Base-by-base conservation (phyloP, 2,888 invertebrate species). In the Sesia bembeciformis region DNA sequence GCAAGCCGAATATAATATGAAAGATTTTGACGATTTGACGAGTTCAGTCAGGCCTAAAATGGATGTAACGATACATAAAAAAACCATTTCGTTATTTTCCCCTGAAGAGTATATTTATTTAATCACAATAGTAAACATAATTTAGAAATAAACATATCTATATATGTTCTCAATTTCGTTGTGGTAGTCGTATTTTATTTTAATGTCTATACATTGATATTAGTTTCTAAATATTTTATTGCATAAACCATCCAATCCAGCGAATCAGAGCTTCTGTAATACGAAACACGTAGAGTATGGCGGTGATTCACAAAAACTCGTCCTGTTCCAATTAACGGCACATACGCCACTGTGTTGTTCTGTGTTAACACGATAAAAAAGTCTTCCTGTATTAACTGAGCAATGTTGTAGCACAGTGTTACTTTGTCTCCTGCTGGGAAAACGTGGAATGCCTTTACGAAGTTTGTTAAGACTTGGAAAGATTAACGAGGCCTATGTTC, bases 251-350 rank as follows among this genome's bases (percentile, higher is more conserved):
- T 66, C 65, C 62, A 60, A 60, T 56, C 63, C 61, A 59, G 59
- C 66, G 58, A 73, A 74, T 76, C 68, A 68, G 65, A 74, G 82
- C 82, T 82, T 65, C 83, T 76, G 79, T 78, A 74, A 81, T 78
- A 80, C 81, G 76, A 78, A 79, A 77, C 84, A 84, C 84, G 83
- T 78, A 75, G 74, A 74, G 73, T 74, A 73, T 68, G 73, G 68
- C 64, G 63, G 66, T 61, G 66, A 60, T 64, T 70, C 65, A 78
- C 76, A 84, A 80, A 79, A 81, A 81, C 72, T 72, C 66, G 67
- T 65, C 59, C 23, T 65, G 62, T 59, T 65, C 72, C 65, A 70
- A 71, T 74, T 70, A 66, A 67, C 68, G 63, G 58, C 67, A 61
- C 60, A 62, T 58, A 58, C 60, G 55, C 57, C 62, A 62, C 61